Percentiles rank a stretch among this genome's conserved stretches.
phyloP scores from a whole-genome alignment of 2,113 vertebrate species.

The Corapipo altera region DNA sequence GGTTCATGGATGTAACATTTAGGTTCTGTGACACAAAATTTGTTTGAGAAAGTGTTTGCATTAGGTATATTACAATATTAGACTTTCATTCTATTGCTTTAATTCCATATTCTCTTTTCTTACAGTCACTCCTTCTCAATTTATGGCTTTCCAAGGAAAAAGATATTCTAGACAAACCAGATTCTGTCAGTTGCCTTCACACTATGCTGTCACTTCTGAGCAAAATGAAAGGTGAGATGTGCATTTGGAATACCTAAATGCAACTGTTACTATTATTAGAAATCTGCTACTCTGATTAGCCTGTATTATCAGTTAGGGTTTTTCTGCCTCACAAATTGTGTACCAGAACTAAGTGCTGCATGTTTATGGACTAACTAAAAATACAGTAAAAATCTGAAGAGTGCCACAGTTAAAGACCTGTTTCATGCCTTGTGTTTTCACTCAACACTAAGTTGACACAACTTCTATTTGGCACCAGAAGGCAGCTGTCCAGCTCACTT shows the following conservation, averaged over 20 bases:
- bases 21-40: not conserved
- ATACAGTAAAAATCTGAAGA: not conserved
- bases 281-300: not conserved
- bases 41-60: not conserved
- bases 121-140: constrained; percentile 87
- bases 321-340: not conserved
- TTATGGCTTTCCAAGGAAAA: constrained; percentile 93
- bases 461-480: not conserved
- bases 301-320: not conserved
- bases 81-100: not conserved
- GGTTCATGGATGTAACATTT: not conserved
- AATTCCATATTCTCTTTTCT: not conserved
- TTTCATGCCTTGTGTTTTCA: not conserved
- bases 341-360: not conserved
- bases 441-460: not conserved
- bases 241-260: not conserved
- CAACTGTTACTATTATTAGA: not conserved
- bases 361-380: not conserved
- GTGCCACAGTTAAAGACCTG: not conserved
- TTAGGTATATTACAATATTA: not conserved
- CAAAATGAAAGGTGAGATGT: constrained; percentile 86
- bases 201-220: constrained; percentile 84
- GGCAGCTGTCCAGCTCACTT: not conserved
- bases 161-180: constrained; percentile 81
- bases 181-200: constrained; percentile 81